A percentile compares a stretch with the other conserved stretches of the same genome.
phyloP scores from a whole-genome alignment of 23 tunicate species.

The Corella eumyota region DNA sequence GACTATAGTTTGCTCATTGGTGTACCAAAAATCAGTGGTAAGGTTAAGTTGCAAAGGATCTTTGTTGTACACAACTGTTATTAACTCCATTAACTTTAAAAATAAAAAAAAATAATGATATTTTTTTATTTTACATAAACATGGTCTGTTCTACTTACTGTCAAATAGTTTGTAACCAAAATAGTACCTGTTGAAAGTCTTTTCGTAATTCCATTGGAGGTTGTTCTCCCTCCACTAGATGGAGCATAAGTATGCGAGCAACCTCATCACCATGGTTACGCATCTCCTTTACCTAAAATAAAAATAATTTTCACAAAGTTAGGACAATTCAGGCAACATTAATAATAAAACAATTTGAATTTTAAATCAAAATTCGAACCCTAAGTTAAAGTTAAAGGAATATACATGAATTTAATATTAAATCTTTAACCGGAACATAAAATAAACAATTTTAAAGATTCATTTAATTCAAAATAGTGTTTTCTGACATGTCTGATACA shows the following conservation, averaged over 20 bases:
- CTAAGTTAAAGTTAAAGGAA: no score
- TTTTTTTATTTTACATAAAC: background rate
- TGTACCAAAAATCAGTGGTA: constrained; percentile 71
- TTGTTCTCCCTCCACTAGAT: constrained; percentile 46
- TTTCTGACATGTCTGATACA: no score
- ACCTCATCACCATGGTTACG: constrained; percentile 81
- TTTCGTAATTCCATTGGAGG: constrained; percentile 48
- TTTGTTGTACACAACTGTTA: constrained; percentile 48
- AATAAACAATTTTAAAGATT: no score
- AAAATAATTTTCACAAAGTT: background rate
- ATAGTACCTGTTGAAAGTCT: constrained; percentile 71
- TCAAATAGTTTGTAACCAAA: no score
- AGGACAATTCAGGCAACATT: no score
- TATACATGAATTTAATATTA: no score
- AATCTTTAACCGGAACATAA: no score
- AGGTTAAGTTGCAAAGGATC: constrained; percentile 57
- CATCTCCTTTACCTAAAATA: constrained; percentile 84
- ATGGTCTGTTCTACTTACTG: background rate
- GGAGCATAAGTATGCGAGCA: constrained; percentile 66
- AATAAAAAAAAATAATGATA: background rate
- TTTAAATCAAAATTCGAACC: no score
- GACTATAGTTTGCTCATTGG: constrained; percentile 11
- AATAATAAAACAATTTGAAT: no score
- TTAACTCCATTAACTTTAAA: constrained; percentile 51
- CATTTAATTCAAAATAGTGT: no score